phyloP scores from a whole-genome alignment of 1,140 invertebrate species.

The Drosophila punjabiensis region DNA sequence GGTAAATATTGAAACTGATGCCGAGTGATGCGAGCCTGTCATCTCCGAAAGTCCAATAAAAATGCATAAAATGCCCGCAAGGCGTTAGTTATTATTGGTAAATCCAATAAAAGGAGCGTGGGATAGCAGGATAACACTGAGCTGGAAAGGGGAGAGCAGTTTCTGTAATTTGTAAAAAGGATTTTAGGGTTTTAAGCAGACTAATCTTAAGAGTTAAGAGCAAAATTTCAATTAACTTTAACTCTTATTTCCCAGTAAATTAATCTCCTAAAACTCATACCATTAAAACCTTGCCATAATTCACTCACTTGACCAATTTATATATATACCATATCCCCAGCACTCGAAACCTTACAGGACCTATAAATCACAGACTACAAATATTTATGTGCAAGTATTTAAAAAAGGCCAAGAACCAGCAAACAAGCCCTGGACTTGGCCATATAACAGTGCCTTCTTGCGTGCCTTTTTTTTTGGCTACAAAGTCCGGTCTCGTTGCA shows the following conservation, averaged over 20 bases:
- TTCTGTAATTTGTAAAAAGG: too few relatives aligned
- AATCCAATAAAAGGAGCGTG: conserved; percentile 57
- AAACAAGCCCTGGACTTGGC: conserved; percentile 18
- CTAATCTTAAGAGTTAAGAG: background rate
- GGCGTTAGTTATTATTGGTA: conserved; percentile 64
- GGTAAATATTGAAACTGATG: conserved; percentile 77
- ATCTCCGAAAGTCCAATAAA: conserved; percentile 59
- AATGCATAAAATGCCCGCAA: conserved; percentile 51
- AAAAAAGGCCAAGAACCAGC: conserved; percentile 39
- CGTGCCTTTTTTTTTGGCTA: conserved; percentile 7
- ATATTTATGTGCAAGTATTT: conserved; percentile 78
- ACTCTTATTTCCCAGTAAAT: background rate
- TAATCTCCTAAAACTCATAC: background rate
- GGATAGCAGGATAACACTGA: conserved; percentile 36
- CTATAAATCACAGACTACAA: conserved; percentile 71
- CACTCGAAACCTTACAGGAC: background rate
- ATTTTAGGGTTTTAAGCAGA: background rate
- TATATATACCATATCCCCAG: conserved; percentile 1
- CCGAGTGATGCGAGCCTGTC: conserved; percentile 43
- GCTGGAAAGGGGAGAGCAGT: background rate
- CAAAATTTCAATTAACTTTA: background rate
- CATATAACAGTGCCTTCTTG: conserved; percentile 36
- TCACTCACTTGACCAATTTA: conserved; percentile 11
- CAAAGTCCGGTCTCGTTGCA: conserved; percentile 36
- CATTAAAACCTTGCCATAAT: background rate